These are phyloP conservation scores for Eretmodus cyanostictus DNA, from an alignment of 2,113 vertebrate species.

Conservation along the genomic window DNA sequence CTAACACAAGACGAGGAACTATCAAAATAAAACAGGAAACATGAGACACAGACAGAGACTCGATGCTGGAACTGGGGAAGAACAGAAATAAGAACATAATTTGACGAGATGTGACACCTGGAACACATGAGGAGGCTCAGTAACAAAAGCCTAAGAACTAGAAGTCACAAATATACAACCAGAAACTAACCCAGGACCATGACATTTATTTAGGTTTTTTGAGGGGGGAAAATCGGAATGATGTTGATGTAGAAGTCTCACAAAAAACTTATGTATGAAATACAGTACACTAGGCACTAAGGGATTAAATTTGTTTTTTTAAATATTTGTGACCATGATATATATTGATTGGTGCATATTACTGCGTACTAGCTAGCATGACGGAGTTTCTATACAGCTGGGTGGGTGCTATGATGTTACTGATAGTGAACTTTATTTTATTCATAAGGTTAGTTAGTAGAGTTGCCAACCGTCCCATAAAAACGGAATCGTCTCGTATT, in stretches of 20 bases:
- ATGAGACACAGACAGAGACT: not conserved
- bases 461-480: too few species aligned
- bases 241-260: not conserved
- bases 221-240: rapidly evolving
- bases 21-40: not conserved
- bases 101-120: not conserved
- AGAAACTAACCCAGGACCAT: not conserved
- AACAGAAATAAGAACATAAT: not conserved
- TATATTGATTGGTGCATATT: not conserved
- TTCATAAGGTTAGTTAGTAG: too few species aligned
- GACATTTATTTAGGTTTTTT: not conserved
- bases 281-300: not conserved
- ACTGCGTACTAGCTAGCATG: not conserved
- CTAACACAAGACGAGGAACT: not conserved
- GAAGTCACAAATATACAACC: not conserved
- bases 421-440: too few species aligned
- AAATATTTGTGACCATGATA: not conserved
- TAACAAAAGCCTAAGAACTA: not conserved
- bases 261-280: not conserved
- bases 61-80: not conserved
- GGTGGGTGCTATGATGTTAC: too few species aligned
- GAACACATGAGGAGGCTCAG: not conserved
- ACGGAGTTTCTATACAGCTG: too few species aligned
- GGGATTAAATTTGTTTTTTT: not conserved
- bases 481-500: too few species aligned